Percentiles rank a stretch among this genome's conserved stretches.
These are phyloP conservation scores for Microctenopoma lineatum DNA, from an alignment of 2,797 vertebrate species.

Conservation along the genomic window DNA sequence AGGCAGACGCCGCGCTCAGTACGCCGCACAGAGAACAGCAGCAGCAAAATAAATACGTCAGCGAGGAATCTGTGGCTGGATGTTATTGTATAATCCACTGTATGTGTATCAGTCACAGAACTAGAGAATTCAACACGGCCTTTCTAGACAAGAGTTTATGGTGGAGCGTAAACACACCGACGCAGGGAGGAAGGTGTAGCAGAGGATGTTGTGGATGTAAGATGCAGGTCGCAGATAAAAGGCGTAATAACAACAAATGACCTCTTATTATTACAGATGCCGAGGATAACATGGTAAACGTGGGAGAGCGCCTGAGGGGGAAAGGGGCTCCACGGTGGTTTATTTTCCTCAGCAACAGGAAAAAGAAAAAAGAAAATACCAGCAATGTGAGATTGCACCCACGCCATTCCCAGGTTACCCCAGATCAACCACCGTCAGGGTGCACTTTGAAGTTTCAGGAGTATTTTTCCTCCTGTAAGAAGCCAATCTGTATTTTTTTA, in stretches of 20 bases:
- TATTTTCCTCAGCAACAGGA: conserved; percentile 80
- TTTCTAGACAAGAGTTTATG: conserved; percentile 40
- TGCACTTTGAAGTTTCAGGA: conserved; percentile 57
- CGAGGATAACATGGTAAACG: conserved; percentile 84
- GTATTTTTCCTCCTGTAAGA: too few species aligned
- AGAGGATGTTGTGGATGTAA: conserved; percentile 84
- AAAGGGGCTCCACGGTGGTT: conserved; percentile 66
- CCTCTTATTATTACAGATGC: conserved; percentile 93
- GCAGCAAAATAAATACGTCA: conserved; percentile 23
- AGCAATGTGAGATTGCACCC: conserved; percentile 67
- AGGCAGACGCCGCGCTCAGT: conserved; percentile 26
- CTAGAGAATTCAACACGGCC: conserved; percentile 25
- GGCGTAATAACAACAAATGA: conserved; percentile 88
- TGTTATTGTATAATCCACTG: conserved; percentile 50
- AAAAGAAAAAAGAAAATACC: conserved; percentile 78
- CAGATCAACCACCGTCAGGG: conserved; percentile 47
- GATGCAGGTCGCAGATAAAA: conserved; percentile 90
- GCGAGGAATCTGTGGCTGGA: conserved; percentile 19
- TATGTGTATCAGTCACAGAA: conserved; percentile 35
- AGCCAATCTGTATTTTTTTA: too few species aligned
- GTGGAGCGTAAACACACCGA: conserved; percentile 58
- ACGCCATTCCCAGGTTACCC: conserved; percentile 77
- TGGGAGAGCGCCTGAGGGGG: conserved; percentile 86
- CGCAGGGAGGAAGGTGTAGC: conserved; percentile 77
- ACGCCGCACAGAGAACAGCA: background rate